A percentile compares a stretch with the other conserved stretches of the same genome.
These are phyloP conservation scores for Andrena bicolor DNA, from an alignment of 2,888 invertebrate species.

Conservation along the genomic window DNA sequence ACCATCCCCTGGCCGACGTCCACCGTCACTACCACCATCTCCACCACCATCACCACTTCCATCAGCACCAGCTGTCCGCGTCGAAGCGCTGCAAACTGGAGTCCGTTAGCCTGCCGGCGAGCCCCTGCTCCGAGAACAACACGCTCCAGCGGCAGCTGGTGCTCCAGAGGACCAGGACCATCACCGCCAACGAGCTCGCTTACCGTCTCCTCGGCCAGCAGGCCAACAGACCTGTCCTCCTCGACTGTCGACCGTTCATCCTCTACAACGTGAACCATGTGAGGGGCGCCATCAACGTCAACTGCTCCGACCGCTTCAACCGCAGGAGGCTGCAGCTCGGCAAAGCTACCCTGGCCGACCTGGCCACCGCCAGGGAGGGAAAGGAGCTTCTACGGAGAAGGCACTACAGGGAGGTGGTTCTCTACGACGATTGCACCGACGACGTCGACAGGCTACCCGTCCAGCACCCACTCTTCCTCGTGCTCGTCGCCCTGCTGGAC, in stretches of 20 bases:
- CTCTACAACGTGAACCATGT: conserved; percentile 90
- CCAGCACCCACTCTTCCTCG: conserved; percentile 88
- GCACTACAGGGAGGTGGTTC: conserved; percentile 88
- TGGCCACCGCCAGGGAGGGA: conserved; percentile 88
- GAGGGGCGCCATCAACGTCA: conserved; percentile 89
- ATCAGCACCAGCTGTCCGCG: conserved; percentile 75
- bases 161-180: conserved; percentile 86
- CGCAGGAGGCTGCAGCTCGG: conserved; percentile 89
- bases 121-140: conserved; percentile 87
- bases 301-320: conserved; percentile 90
- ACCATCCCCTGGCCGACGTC: conserved; percentile 49
- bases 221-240: conserved; percentile 82
- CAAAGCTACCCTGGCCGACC: conserved; percentile 88
- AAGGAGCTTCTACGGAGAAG: conserved; percentile 88
- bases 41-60: conserved; percentile 66
- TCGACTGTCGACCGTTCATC: conserved; percentile 90
- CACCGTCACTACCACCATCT: conserved; percentile 63
- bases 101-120: conserved; percentile 85
- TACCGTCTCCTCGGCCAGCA: conserved; percentile 80
- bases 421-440: conserved; percentile 89
- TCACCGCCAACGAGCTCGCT: conserved; percentile 86
- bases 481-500: conserved; percentile 89
- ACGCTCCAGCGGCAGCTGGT: conserved; percentile 86
- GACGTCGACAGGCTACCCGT: conserved; percentile 87
- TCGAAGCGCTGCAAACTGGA: conserved; percentile 87